Percentiles rank a stretch among this genome's conserved stretches.
phyloP scores from a whole-genome alignment of 1,140 invertebrate species.

The Drosophila tsacasi region DNA sequence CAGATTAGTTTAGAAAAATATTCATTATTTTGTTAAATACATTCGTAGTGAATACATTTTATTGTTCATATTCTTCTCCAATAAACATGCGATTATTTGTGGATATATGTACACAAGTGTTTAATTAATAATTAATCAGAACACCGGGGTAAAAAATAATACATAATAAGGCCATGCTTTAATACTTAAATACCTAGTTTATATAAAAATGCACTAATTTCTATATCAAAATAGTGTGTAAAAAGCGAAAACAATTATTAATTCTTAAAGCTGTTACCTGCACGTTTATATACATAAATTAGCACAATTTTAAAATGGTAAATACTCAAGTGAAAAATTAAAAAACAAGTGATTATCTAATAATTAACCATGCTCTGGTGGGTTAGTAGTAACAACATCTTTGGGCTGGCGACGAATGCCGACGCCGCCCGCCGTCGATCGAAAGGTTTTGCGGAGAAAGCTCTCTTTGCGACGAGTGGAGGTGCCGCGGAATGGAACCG shows the following conservation, averaged over 20 bases:
- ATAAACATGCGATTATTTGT: slow-evolving; percentile 39
- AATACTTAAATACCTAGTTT: slow-evolving; percentile 10
- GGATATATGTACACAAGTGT: slow-evolving; percentile 13
- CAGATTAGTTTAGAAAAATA: slow-evolving; percentile 16
- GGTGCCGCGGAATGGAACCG: slow-evolving; percentile 26
- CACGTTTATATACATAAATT: slow-evolving; percentile 24
- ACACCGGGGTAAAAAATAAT: slow-evolving; percentile 10
- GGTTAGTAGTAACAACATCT: slow-evolving; percentile 73
- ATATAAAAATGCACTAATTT: not conserved
- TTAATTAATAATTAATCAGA: slow-evolving; percentile 4
- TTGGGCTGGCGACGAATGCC: slow-evolving; percentile 48
- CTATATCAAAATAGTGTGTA: slow-evolving; percentile 4
- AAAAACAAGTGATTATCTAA: slow-evolving; percentile 22
- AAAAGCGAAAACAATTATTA: not conserved
- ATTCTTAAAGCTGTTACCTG: not conserved
- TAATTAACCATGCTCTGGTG: slow-evolving; percentile 39
- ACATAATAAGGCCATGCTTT: slow-evolving; percentile 12
- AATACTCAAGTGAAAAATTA: slow-evolving; percentile 16
- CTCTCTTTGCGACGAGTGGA: slow-evolving; percentile 76
- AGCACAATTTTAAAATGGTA: slow-evolving; percentile 27
- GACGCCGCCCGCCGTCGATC: slow-evolving; percentile 66
- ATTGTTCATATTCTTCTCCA: slow-evolving; percentile 13
- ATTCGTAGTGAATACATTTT: slow-evolving; percentile 16
- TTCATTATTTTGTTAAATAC: slow-evolving; percentile 3
- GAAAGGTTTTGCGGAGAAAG: slow-evolving; percentile 83